A percentile compares a stretch with the other conserved stretches of the same genome.
These are phyloP conservation scores for Apotomis turbidana DNA, from an alignment of 2,888 invertebrate genomes.

Conservation along the genomic window DNA sequence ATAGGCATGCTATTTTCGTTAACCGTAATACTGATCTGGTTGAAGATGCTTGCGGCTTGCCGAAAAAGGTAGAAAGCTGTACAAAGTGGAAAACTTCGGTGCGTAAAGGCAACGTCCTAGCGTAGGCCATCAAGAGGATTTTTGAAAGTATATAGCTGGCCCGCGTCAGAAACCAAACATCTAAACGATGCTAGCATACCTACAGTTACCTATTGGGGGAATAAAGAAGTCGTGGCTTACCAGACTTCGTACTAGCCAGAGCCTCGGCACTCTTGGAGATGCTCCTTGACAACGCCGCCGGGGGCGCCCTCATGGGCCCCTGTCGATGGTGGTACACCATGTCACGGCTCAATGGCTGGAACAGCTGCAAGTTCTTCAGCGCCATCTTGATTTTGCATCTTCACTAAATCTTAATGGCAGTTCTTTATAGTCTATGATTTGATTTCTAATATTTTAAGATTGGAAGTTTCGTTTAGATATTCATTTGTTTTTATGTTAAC, in stretches of 20 bases:
- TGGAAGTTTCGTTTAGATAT: background rate
- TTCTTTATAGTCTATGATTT: background rate
- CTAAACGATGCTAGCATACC: no score
- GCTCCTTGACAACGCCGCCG: constrained; percentile 66
- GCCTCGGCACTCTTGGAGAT: constrained; percentile 77
- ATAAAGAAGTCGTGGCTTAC: constrained; percentile 50
- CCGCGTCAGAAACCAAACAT: no score
- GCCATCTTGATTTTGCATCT: constrained; percentile 64
- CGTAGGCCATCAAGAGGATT: no score
- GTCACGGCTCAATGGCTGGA: constrained; percentile 66
- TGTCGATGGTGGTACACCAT: constrained; percentile 69
- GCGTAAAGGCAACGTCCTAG: no score
- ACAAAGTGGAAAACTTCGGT: no score
- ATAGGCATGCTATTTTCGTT: no score
- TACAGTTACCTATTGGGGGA: no score
- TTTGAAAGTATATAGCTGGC: no score
- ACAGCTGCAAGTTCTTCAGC: constrained; percentile 72
- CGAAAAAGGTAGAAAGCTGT: no score
- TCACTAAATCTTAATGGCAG: constrained; percentile 37
- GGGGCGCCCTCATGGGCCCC: constrained; percentile 73
- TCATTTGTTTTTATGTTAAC: background rate
- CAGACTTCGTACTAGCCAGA: constrained; percentile 62
- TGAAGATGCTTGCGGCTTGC: no score
- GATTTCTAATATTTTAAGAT: constrained; percentile 1
- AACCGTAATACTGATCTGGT: no score